Conservation (phyloP, 2,888 invertebrate genomes). For the Dynastes tityus region DNA sequence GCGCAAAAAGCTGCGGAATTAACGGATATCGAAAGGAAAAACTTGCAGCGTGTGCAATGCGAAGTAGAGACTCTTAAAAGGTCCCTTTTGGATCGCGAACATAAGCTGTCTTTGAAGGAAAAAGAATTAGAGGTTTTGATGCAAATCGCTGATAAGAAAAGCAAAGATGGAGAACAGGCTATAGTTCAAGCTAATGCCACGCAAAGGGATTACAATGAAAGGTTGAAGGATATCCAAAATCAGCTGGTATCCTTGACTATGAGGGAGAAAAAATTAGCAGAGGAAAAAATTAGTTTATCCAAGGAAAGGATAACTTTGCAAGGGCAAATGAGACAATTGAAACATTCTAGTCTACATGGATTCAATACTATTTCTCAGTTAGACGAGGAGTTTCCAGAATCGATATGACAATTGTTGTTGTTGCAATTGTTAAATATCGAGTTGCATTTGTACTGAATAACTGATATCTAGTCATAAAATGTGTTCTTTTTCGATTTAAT, state of each 20-base stretch:
- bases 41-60: conserved; percentile 63
- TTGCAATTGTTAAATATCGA: too few relatives aligned
- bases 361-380: conserved; percentile 55
- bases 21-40: conserved; percentile 66
- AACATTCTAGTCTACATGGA: conserved; percentile 66
- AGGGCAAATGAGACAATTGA: conserved; percentile 70
- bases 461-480: too few relatives aligned
- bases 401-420: conserved; percentile 4
- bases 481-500: too few relatives aligned
- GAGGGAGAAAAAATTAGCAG: conserved; percentile 76
- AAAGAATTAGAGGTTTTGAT: conserved; percentile 63
- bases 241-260: conserved; percentile 73
- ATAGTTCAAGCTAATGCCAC: conserved; percentile 65
- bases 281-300: conserved; percentile 76
- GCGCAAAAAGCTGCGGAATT: conserved; percentile 67
- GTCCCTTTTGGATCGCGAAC: conserved; percentile 62
- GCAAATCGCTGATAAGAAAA: conserved; percentile 72
- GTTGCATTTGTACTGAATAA: too few relatives aligned
- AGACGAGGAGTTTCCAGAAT: conserved; percentile 43
- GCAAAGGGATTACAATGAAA: conserved; percentile 74
- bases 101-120: conserved; percentile 63
- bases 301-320: conserved; percentile 75
- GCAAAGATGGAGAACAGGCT: conserved; percentile 73
- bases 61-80: conserved; percentile 66
- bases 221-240: conserved; percentile 74